Percentiles rank a stretch among this genome's conserved stretches.
Evolutionary conservation across 2,888 invertebrate genomes (phyloP).

Genomic region (Metalampra italica): DNA sequence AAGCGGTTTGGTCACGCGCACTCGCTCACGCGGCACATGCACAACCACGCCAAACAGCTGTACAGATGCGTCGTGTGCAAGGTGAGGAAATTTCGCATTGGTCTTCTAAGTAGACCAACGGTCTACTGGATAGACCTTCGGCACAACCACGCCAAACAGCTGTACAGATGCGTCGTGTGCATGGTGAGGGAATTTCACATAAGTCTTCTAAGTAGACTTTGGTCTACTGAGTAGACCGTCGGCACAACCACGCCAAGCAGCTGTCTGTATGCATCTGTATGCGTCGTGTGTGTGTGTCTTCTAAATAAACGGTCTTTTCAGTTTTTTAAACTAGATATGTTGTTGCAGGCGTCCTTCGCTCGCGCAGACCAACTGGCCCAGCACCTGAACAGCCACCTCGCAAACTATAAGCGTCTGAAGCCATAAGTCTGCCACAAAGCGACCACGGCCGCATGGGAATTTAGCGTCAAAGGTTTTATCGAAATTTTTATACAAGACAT

Average conservation of each 20-base stretch:
- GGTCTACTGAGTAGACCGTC: neutral
- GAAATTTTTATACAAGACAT: too few relatives aligned
- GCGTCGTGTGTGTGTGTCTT: too few relatives aligned
- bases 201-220: neutral
- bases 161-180: constrained; percentile 71
- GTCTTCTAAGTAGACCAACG: neutral
- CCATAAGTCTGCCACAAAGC: constrained; percentile 30
- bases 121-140: neutral
- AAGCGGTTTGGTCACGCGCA: constrained; percentile 65
- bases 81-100: constrained; percentile 21
- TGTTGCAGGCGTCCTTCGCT: constrained; percentile 60
- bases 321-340: neutral
- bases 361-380: constrained; percentile 68
- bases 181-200: constrained; percentile 33
- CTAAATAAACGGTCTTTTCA: too few relatives aligned
- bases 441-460: too few relatives aligned
- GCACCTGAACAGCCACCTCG: constrained; percentile 72
- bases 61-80: constrained; percentile 73
- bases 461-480: neutral
- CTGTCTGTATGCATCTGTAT: too few relatives aligned
- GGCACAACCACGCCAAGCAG: too few relatives aligned
- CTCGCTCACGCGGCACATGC: constrained; percentile 65
- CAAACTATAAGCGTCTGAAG: constrained; percentile 70
- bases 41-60: constrained; percentile 70
- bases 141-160: constrained; percentile 71